These are phyloP conservation scores for Metallyticus violacea DNA, from an alignment of 2,888 invertebrate genomes.

Conservation along the genomic window DNA sequence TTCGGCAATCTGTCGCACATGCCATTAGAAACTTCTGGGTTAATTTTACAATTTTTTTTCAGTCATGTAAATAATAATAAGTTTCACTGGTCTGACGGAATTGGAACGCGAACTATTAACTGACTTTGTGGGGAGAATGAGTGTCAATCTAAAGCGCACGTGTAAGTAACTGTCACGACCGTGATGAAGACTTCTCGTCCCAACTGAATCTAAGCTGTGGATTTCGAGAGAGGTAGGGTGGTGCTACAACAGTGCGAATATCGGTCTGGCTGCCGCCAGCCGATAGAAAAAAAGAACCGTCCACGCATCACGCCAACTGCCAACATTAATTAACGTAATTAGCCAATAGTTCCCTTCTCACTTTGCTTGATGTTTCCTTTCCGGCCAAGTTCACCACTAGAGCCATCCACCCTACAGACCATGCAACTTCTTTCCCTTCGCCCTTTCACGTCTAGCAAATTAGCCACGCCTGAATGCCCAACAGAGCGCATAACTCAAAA, in stretches of 20 bases:
- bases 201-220: too few species aligned
- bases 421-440: not conserved
- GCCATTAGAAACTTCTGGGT: too few species aligned
- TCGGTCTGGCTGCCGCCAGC: not conserved
- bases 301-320: constrained; percentile 17
- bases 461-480: not conserved
- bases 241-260: not conserved
- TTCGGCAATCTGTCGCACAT: too few species aligned
- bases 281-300: not conserved
- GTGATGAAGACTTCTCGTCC: too few species aligned
- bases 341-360: constrained; percentile 20
- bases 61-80: too few species aligned
- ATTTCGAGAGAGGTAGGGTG: too few species aligned
- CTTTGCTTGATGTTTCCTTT: constrained; percentile 22
- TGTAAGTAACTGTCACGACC: too few species aligned
- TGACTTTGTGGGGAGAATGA: too few species aligned
- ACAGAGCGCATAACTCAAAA: not conserved
- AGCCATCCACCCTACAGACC: not conserved
- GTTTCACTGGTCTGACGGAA: too few species aligned
- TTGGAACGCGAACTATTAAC: too few species aligned
- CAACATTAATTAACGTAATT: constrained; percentile 33
- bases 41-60: too few species aligned
- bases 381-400: constrained; percentile 26
- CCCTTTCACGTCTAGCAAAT: not conserved
- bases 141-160: too few species aligned